Conservation (phyloP, 53 echinoderm and acorn worm species). For the Arbacia lixula region DNA sequence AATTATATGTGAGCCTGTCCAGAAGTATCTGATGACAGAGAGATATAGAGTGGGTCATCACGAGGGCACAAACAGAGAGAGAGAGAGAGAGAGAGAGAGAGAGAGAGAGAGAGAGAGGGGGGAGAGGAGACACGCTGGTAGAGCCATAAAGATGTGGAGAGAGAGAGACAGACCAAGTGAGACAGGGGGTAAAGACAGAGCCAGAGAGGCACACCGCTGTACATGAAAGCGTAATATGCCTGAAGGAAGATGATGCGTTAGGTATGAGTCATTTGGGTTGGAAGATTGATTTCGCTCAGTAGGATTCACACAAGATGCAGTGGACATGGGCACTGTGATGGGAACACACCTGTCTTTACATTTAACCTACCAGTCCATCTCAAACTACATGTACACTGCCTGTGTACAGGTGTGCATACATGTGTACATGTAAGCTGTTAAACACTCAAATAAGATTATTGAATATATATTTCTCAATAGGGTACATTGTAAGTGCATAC, state of each 20-base stretch:
- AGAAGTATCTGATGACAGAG: too few relatives aligned
- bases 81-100: background rate
- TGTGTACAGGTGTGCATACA: too few relatives aligned
- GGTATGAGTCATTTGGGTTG: slow-evolving; percentile 35
- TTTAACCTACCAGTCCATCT: background rate
- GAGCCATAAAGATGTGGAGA: background rate
- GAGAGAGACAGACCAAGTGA: background rate
- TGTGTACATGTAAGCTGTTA: too few relatives aligned
- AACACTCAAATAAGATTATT: too few relatives aligned
- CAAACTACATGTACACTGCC: background rate
- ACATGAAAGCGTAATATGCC: too few relatives aligned
- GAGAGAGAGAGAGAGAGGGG: background rate
- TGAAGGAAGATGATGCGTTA: background rate
- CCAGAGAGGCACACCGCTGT: too few relatives aligned
- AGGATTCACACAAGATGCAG: slow-evolving; percentile 40
- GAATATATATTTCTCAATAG: too few relatives aligned
- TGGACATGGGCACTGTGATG: too few relatives aligned
- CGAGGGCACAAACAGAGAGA: background rate
- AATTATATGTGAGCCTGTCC: too few relatives aligned
- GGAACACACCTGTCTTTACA: slow-evolving; percentile 24
- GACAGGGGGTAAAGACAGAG: background rate
- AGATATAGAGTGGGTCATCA: too few relatives aligned
- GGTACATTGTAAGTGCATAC: too few relatives aligned
- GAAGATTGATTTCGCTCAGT: slow-evolving; percentile 48
- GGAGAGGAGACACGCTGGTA: background rate